A percentile compares a stretch with the other conserved stretches of the same genome.
Evolutionary conservation across 2,888 invertebrate genomes (phyloP).

Genomic region (Philonicus albiceps): DNA sequence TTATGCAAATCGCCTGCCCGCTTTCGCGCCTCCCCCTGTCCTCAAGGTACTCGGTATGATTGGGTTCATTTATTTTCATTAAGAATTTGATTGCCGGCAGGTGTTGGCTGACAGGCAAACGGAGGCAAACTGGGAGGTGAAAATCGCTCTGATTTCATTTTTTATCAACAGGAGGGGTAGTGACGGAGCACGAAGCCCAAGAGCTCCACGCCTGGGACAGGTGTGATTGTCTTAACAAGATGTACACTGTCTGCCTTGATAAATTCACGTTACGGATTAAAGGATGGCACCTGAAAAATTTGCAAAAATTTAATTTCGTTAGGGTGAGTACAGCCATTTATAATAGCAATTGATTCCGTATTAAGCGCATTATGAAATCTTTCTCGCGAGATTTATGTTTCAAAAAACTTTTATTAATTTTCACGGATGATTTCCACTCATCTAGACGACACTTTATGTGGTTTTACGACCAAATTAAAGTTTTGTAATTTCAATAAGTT

Average conservation of each 20-base stretch:
- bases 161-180: neutral
- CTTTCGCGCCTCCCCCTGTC: neutral
- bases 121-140: neutral
- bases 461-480: neutral
- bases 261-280: conserved; percentile 31
- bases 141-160: conserved; percentile 17
- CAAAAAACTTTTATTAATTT: conserved; percentile 1
- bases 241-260: conserved; percentile 39
- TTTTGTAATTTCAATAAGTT: neutral
- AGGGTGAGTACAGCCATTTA: neutral
- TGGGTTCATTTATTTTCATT: conserved; percentile 43
- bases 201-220: conserved; percentile 9
- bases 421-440: neutral
- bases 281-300: conserved; percentile 35
- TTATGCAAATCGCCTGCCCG: conserved; percentile 23
- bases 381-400: neutral
- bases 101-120: conserved; percentile 26
- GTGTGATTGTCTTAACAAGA: conserved; percentile 42
- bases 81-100: conserved; percentile 40
- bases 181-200: neutral
- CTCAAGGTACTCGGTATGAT: neutral
- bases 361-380: conserved; percentile 13
- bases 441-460: neutral
- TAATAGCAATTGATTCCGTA: conserved; percentile 28
- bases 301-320: conserved; percentile 27